Base-by-base conservation (phyloP, 1,140 invertebrate species). In the Arctopsyche grandis region DNA sequence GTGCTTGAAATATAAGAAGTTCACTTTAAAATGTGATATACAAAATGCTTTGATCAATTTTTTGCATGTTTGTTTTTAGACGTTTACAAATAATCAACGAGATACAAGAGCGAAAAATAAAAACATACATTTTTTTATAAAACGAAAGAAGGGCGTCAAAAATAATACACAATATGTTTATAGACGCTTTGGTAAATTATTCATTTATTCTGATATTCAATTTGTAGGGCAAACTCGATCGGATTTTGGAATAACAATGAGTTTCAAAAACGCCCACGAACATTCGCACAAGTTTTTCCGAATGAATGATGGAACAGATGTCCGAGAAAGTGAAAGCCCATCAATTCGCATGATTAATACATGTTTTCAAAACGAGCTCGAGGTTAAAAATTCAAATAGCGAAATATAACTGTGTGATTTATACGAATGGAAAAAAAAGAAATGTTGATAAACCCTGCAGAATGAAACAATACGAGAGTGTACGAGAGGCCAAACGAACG, bases 191-290 rank as follows among this genome's bases (percentile, higher is more conserved):
- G 56, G 56, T 1, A 52, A 60, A 60, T 60, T 60, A 60, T 60
- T 60, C 56, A 60, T 60, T 60, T 60, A 60, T 60, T 60, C 56
- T 16, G 56, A 21, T 21, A 60, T 60, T 60, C 56, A 60, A 60
- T 60, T 60, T 60, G 56, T 60, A 21, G n/a, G 56, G 14, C 14
- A n/a, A 60, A 60, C 56, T 60, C 21, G 56, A 60, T 60, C 56
- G n/a, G 56, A 60, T 60, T 60, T 60, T 16, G 9, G 56, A 60
- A 60, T 60, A 60, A 60, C 56, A 60, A 60, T 60, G 56, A 60
- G 56, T 19, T n/a, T n/a, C 16, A 60, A 60, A 60, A 19, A 21
- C 21, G 56, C n/a, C 16, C 9, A 19, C 16, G 9, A 19, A 9
- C 56, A 52, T 52, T 52, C 48, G 48, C 12, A 52, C 48, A 52